phyloP scores from a whole-genome alignment of 2,888 invertebrate genomes.

The Silvanus unidentatus region DNA sequence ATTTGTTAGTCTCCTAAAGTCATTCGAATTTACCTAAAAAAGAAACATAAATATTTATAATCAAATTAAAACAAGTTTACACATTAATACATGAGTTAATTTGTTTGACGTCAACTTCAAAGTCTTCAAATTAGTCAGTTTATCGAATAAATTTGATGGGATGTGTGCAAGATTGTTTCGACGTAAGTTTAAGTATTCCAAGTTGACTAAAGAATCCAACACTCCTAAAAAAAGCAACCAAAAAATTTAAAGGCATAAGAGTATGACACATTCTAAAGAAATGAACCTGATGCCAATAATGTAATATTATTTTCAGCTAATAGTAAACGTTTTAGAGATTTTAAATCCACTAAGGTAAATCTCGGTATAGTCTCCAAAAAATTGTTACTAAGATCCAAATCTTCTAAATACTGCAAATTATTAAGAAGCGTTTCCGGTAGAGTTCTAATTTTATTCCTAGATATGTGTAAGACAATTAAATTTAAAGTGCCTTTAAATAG shows the following conservation, averaged over 20 bases:
- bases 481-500: constrained; percentile 55
- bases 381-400: constrained; percentile 67
- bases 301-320: constrained; percentile 63
- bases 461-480: constrained; percentile 59
- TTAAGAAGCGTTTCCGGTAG: constrained; percentile 56
- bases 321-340: constrained; percentile 57
- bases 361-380: constrained; percentile 55
- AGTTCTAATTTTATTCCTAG: constrained; percentile 57
- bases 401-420: constrained; percentile 55
- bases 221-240: constrained; percentile 40
- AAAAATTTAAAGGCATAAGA: not conserved
- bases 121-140: constrained; percentile 49
- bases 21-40: constrained; percentile 51
- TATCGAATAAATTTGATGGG: constrained; percentile 48
- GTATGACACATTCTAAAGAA: not conserved
- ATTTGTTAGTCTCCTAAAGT: constrained; percentile 51
- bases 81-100: constrained; percentile 43
- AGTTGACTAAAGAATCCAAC: constrained; percentile 49
- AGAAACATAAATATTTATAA: not conserved
- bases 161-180: constrained; percentile 52
- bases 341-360: constrained; percentile 52
- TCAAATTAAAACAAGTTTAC: not conserved
- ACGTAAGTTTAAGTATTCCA: constrained; percentile 53
- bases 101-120: constrained; percentile 55
- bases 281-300: constrained; percentile 50